Evolutionary conservation across 2,888 invertebrate genomes (phyloP).

Genomic region (Limnephilus auricula): DNA sequence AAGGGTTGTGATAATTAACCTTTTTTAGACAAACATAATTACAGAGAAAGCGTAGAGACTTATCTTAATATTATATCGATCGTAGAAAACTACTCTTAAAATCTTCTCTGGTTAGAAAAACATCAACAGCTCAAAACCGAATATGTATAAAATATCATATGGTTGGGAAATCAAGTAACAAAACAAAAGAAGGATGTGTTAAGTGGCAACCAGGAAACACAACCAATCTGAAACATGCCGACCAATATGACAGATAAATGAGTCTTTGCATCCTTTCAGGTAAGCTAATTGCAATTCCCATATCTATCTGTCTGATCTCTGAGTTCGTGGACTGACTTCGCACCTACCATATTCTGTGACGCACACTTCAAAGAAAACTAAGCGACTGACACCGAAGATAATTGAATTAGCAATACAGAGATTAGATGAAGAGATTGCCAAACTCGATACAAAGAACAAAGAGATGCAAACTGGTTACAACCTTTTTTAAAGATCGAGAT

Average conservation of each 20-base stretch:
- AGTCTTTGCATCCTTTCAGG: conserved; percentile 10
- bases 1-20: neutral
- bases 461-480: neutral
- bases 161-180: neutral
- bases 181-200: neutral
- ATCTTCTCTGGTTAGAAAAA: neutral
- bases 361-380: neutral
- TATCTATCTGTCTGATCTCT: neutral
- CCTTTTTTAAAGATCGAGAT: neutral
- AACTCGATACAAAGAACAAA: neutral
- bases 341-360: neutral
- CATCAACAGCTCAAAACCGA: neutral
- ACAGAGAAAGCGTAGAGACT: neutral
- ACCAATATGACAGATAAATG: conserved; percentile 16
- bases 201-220: neutral
- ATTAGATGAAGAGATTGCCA: neutral
- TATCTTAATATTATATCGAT: neutral
- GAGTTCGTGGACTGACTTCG: neutral
- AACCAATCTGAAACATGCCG: neutral
- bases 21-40: neutral
- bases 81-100: neutral
- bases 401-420: neutral
- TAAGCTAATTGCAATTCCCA: neutral
- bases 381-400: conserved; percentile 2
- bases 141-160: neutral